Evolutionary conservation across 2,797 vertebrate genomes (phyloP), one percentile per base, ranked within the genome.

Genomic region (Strix occidentalis): DNA sequence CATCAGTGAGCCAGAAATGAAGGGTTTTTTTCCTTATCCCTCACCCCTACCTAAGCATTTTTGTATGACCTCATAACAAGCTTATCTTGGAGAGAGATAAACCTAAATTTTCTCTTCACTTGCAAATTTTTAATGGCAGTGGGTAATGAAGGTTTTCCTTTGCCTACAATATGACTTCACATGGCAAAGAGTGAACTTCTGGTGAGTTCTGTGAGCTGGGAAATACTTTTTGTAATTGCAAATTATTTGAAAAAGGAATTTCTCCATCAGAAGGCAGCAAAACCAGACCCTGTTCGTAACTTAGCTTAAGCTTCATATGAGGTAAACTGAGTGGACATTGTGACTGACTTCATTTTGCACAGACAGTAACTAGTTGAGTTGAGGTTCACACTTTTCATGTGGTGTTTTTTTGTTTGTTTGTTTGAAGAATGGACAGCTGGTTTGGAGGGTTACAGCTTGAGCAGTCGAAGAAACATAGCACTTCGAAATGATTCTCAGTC

Each of bases 381-480:
- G 68, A 86, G 37, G 18, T 80, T 93, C n/a, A 64, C 6, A 1
- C 28, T 88, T 82, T 29, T 51, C 28, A 50, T 17, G 23, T 68
- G 31, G 35, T 41, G 85, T 93, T 39, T 13, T 75, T n/a, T 72
- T 89, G 50, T 71, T 45, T 28, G 56, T 37, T 54, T 41, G 83
- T 96, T 71, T 95, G 74, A 96, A 99, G 99, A 99, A 93, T 99
- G 99, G 99, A 97, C 98, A 92, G 21, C 99, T 8, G 99, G 99
- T 70, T 98, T 98, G 31, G 99, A 99, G 31, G 99, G 99, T 19
- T 99, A 99, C 98, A 99, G 99, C 96, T 95, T 99, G 97, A 99
- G 99, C 98, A 99, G 99, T 93, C 98, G 99, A 91, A 99, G 98
- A 69, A 99, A 99, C 97, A 99, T 99, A 15, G 99, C 99, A 0